Percentiles rank a stretch among this genome's conserved stretches.
These are phyloP conservation scores for Acholoe squamosa DNA, from an alignment of 2,888 invertebrate genomes.

Conservation along the genomic window DNA sequence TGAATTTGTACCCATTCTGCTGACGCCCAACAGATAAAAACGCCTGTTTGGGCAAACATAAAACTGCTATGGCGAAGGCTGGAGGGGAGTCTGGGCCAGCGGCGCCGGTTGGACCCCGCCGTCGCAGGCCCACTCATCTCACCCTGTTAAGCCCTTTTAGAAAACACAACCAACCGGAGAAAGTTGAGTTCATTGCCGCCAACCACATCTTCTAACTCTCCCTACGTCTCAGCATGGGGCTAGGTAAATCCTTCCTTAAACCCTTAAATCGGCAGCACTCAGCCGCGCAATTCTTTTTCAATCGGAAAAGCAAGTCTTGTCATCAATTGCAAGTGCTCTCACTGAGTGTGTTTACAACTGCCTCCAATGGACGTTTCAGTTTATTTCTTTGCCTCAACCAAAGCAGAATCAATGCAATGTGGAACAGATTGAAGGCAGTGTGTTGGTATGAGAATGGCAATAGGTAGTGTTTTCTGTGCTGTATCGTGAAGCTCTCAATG, in stretches of 20 bases:
- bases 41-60: slow-evolving; percentile 52
- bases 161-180: slow-evolving; percentile 21
- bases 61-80: slow-evolving; percentile 28
- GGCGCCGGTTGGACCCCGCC: neutral
- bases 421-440: slow-evolving; percentile 4
- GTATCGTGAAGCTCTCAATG: neutral
- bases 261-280: neutral
- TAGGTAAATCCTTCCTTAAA: slow-evolving; percentile 38
- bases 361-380: neutral
- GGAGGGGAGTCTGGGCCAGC: slow-evolving; percentile 48
- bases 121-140: slow-evolving; percentile 25
- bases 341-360: neutral
- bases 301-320: neutral
- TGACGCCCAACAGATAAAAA: slow-evolving; percentile 37
- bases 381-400: slow-evolving; percentile 30
- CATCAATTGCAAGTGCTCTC: neutral
- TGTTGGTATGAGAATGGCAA: neutral
- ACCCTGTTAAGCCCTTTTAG: slow-evolving; percentile 50
- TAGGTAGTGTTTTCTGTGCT: neutral
- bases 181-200: slow-evolving; percentile 58
- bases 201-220: neutral
- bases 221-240: neutral
- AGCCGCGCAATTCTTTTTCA: slow-evolving; percentile 34
- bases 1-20: slow-evolving; percentile 25
- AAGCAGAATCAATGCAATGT: slow-evolving; percentile 39